Base-by-base conservation (phyloP, 2,113 vertebrate species). In the Ceuthmochares aereus region DNA sequence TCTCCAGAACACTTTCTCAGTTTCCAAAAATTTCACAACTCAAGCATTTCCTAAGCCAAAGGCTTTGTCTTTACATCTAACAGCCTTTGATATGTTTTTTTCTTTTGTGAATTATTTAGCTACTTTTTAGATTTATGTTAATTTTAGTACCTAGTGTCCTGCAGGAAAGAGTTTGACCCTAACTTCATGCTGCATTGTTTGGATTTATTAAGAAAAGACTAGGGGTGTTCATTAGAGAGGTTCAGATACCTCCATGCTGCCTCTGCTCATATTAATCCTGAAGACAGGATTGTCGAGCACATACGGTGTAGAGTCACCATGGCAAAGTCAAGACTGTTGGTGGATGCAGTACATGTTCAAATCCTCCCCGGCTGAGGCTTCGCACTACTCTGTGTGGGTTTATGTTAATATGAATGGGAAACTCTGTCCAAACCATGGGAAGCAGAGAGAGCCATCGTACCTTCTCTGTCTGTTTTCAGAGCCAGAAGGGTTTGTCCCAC, bases 51-150 rank as follows among this genome's bases (percentile, higher is more conserved):
- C n/a, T 84, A 87, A 81, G 20, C 4, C 32, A 63, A 64, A 67
- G n/a, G 32, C 45, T 78, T 89, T 89, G 14, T 81, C 25, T 95
- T 91, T 81, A 23, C 55, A 67, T 45, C 21, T 80, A 70, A 42
- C 30, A 74, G 30, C 19, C 7, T 54, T 75, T 81, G 27, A 64
- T 80, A 54, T 52, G 12, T 55, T 51, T 91, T 83, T 62, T 92
- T 60, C 0, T 0, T 84, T 79, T 92, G 25, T 87, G 69, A 84
- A 84, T 93, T 51, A 84, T 77, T 84, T 74, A 74, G 6, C 27
- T 77, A 36, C 42, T 45, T 84, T 84, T 91, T 54, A 81, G 59
- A 70, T 74, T 73, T 45, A 27, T 66, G 10, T 70, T 81, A 74
- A 77, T 84, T 96, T 89, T 67, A 84, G 45, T 17, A 54, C 81